These are phyloP conservation scores for Planococcus citri DNA, from an alignment of 1,140 invertebrate species.

Conservation along the genomic window DNA sequence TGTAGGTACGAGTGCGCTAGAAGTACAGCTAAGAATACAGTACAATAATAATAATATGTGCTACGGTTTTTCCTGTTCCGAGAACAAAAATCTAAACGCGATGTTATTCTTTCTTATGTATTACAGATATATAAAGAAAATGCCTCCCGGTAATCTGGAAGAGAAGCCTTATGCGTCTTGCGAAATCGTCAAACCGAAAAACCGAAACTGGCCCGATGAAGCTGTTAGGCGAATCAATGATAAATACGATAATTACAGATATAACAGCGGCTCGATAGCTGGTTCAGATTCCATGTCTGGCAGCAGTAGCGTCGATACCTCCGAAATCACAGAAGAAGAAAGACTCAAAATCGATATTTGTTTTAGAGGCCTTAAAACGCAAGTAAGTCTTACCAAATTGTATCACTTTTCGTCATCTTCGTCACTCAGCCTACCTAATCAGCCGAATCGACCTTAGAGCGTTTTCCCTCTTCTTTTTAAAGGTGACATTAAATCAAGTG, in stretches of 20 bases:
- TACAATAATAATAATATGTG: too few relatives aligned
- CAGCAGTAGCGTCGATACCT: constrained; percentile 24
- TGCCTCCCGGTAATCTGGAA: constrained; percentile 11
- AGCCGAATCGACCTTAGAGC: not conserved
- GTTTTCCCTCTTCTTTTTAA: too few relatives aligned
- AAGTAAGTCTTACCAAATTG: constrained; percentile 34
- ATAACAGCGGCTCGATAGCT: constrained; percentile 13
- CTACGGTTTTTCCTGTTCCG: too few relatives aligned
- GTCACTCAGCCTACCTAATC: not conserved
- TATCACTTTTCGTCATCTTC: not conserved
- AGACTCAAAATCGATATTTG: constrained; percentile 66
- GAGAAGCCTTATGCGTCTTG: constrained; percentile 13
- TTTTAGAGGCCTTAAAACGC: constrained; percentile 62
- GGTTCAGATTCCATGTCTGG: constrained; percentile 25
- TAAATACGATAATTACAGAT: constrained; percentile 14
- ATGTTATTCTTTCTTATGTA: too few relatives aligned
- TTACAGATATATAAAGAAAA: constrained; percentile 1
- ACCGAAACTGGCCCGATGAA: not conserved
- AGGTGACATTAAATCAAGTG: not conserved
- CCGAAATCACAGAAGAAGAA: constrained; percentile 49
- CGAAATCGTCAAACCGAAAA: constrained; percentile 11
- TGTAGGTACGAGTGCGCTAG: too few relatives aligned
- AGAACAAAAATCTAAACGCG: too few relatives aligned
- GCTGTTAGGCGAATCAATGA: constrained; percentile 4
- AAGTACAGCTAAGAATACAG: too few relatives aligned